Evolutionary conservation across 1,140 invertebrate species (phyloP).

Genomic region (Scaptodrosophila lebanonensis): DNA sequence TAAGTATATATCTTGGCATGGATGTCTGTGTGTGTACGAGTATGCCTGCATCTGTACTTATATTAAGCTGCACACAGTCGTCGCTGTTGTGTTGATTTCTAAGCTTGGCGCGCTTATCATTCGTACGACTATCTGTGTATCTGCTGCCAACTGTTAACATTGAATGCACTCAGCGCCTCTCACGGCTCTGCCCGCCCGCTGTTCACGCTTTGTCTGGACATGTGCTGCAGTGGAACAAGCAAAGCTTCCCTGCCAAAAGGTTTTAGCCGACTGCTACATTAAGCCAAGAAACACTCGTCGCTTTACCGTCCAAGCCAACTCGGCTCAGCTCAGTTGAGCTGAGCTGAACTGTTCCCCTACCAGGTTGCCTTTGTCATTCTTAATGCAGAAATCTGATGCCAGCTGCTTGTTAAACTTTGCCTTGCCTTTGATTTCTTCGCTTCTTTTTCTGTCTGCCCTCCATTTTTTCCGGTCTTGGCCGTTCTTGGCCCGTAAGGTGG

Average conservation of each 20-base stretch:
- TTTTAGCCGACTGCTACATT: constrained; percentile 21
- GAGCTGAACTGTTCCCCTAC: too few relatives aligned
- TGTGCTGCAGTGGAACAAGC: constrained; percentile 24
- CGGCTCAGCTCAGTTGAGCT: too few relatives aligned
- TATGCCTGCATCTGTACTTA: background rate
- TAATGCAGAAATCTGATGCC: constrained; percentile 56
- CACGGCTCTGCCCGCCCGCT: too few relatives aligned
- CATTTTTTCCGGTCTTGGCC: constrained; percentile 1
- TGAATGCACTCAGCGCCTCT: constrained; percentile 13
- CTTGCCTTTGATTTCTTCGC: background rate
- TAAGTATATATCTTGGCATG: constrained; percentile 28
- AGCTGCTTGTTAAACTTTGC: constrained; percentile 45
- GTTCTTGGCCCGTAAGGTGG: constrained; percentile 4
- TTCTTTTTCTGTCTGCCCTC: background rate
- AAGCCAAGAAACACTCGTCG: constrained; percentile 21
- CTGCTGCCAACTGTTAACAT: constrained; percentile 17
- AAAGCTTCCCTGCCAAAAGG: constrained; percentile 13
- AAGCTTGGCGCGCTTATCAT: constrained; percentile 63
- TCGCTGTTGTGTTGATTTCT: constrained; percentile 34
- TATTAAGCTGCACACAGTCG: constrained; percentile 4
- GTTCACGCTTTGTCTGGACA: constrained; percentile 29
- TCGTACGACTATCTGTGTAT: constrained; percentile 42
- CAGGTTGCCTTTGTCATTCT: constrained; percentile 34
- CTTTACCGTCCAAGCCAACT: background rate
- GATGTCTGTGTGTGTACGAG: constrained; percentile 2